phyloP scores from a whole-genome alignment of 1,140 invertebrate genomes.

The Zophobas morio region DNA sequence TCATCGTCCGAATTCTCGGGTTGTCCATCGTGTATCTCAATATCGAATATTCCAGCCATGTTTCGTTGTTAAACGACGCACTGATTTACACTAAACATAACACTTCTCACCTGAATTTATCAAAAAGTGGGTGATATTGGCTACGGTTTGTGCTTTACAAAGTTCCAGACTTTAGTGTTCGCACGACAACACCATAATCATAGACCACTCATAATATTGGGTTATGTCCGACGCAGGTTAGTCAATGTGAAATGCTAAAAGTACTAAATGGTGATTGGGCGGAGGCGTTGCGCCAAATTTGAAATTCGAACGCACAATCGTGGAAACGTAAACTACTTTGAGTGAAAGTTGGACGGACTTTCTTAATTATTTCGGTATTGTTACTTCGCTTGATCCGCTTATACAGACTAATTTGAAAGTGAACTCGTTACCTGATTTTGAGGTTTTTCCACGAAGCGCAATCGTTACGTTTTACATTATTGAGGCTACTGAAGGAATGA shows the following conservation, averaged over 20 bases:
- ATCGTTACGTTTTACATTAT: no score
- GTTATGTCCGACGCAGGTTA: slow-evolving; percentile 16
- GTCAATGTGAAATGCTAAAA: background rate
- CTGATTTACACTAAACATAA: slow-evolving; percentile 24
- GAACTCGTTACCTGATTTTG: background rate
- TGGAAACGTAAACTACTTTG: background rate
- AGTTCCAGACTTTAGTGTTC: background rate
- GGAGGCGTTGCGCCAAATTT: background rate
- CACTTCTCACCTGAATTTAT: background rate
- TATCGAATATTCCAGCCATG: slow-evolving; percentile 90
- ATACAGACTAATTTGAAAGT: background rate
- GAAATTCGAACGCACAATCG: background rate
- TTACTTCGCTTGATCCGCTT: background rate
- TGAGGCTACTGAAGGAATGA: no score
- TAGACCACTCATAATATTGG: slow-evolving; percentile 24
- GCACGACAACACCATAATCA: slow-evolving; percentile 20
- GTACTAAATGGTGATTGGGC: slow-evolving; percentile 3
- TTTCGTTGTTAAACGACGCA: slow-evolving; percentile 30
- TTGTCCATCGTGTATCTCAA: slow-evolving; percentile 84
- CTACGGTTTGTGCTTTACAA: background rate
- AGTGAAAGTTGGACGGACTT: background rate
- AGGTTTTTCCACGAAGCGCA: background rate
- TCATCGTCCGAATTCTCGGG: slow-evolving; percentile 72
- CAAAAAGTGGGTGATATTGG: background rate
- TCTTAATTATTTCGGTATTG: background rate